A percentile compares a stretch with the other conserved stretches of the same genome.
Evolutionary conservation across 2,888 invertebrate species (phyloP).

Genomic region (Phyllotreta cruciferae): DNA sequence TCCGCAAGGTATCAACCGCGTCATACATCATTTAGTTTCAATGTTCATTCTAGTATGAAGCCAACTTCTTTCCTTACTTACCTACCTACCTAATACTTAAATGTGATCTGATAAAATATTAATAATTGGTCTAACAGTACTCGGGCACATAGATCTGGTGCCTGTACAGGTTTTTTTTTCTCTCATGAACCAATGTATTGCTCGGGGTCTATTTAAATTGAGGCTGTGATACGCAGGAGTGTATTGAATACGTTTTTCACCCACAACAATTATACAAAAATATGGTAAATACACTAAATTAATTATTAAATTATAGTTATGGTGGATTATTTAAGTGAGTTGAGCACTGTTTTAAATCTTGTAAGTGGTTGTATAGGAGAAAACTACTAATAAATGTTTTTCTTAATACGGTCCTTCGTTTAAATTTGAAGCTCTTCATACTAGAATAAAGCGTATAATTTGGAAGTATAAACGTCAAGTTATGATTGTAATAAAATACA

Average conservation of each 20-base stretch:
- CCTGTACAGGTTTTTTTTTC: conserved; percentile 38
- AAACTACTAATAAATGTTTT: neutral
- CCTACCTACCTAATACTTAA: conserved; percentile 44
- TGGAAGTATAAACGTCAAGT: conserved; percentile 25
- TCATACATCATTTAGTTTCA: conserved; percentile 21
- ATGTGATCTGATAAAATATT: conserved; percentile 51
- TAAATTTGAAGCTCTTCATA: conserved; percentile 3
- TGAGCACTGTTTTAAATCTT: neutral
- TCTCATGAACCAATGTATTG: conserved; percentile 34
- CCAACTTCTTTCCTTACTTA: conserved; percentile 24
- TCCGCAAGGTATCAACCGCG: conserved; percentile 20
- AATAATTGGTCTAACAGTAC: conserved; percentile 54
- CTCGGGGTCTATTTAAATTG: conserved; percentile 42
- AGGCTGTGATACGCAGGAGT: conserved; percentile 27
- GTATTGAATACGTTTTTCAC: neutral
- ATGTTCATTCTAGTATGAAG: conserved; percentile 20
- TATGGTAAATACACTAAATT: neutral
- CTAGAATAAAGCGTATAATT: conserved; percentile 26
- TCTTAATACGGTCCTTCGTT: conserved; percentile 2
- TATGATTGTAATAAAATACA: conserved; percentile 30
- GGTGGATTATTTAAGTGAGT: no score
- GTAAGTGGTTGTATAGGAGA: neutral
- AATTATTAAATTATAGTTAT: neutral
- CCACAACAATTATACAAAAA: neutral
- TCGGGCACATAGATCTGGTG: conserved; percentile 31